phyloP scores from a whole-genome alignment of 2,113 vertebrate species.

The Lophura nycthemera region DNA sequence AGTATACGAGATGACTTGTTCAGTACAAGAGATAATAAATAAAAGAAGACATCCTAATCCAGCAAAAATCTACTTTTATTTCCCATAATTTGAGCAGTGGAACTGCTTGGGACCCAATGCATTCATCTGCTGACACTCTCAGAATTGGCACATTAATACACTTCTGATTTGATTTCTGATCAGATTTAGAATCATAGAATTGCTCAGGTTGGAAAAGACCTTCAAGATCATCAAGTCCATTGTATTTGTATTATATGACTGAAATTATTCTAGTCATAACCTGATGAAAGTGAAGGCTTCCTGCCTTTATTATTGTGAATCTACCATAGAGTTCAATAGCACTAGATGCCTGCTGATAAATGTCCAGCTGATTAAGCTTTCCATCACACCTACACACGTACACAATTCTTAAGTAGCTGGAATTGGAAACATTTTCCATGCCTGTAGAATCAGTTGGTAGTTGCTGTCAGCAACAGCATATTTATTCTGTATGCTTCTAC shows the following conservation, averaged over 20 bases:
- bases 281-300: neutral
- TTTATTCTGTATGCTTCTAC: neutral
- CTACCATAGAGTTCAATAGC: neutral
- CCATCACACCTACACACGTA: neutral
- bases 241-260: neutral
- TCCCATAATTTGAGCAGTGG: neutral
- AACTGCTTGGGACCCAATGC: neutral
- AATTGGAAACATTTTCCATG: neutral
- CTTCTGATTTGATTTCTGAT: neutral
- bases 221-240: too few relatives aligned
- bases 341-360: neutral
- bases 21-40: neutral
- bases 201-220: too few relatives aligned
- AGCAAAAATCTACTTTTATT: neutral
- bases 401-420: neutral
- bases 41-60: neutral
- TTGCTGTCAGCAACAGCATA: neutral
- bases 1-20: neutral
- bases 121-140: neutral
- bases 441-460: conserved; percentile 6
- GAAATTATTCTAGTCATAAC: neutral
- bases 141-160: neutral
- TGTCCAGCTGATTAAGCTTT: neutral
- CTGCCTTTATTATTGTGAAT: neutral
- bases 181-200: neutral